Evolutionary conservation across 2,113 vertebrate genomes (phyloP).

Genomic region (Chloropsis cyanopogon): DNA sequence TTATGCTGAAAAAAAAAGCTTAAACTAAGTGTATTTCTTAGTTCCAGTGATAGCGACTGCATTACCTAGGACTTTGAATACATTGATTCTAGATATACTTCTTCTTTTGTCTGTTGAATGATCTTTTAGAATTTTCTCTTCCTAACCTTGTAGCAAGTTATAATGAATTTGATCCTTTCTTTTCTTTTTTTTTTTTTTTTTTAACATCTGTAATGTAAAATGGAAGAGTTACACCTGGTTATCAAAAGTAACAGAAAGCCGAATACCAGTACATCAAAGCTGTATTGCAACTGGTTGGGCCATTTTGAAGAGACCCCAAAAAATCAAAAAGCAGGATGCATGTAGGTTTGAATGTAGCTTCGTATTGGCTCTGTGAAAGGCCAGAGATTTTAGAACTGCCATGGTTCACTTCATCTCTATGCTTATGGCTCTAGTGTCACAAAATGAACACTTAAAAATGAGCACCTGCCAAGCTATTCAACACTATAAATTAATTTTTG

Average conservation of each 20-base stretch:
- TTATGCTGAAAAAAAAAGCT: background rate
- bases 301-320: background rate
- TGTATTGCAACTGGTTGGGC: background rate
- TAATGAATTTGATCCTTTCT: background rate
- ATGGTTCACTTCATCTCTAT: background rate
- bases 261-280: background rate
- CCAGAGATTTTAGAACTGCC: background rate
- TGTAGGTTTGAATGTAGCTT: background rate
- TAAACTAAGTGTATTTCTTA: background rate
- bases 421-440: background rate
- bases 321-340: background rate
- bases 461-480: background rate
- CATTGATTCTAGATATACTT: background rate
- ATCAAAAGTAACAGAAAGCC: background rate
- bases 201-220: background rate
- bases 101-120: background rate
- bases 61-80: background rate
- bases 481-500: background rate
- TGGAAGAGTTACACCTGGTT: background rate
- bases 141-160: background rate
- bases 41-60: background rate
- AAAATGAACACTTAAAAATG: background rate
- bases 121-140: background rate
- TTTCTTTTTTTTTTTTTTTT: background rate
- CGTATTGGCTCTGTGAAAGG: background rate